Conservation (phyloP, 2,888 invertebrate species). For the Rhogogaster chlorosoma region DNA sequence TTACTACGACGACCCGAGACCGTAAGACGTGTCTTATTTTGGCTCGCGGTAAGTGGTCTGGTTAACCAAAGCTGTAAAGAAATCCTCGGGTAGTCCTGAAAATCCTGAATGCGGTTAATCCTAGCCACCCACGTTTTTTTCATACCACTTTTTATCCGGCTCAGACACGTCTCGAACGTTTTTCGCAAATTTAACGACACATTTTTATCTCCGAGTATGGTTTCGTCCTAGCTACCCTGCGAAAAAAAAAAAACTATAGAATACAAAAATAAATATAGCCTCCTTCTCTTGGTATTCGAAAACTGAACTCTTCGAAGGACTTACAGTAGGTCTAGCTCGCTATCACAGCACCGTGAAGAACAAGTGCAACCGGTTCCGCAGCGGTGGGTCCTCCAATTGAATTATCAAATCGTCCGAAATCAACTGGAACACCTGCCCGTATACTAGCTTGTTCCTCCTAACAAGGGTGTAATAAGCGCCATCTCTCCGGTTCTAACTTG, state of each 20-base stretch:
- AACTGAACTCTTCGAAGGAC: background rate
- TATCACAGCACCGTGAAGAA: constrained; percentile 56
- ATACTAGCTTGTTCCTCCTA: constrained; percentile 62
- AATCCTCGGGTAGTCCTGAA: constrained; percentile 22
- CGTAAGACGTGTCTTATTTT: constrained; percentile 11
- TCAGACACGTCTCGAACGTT: constrained; percentile 36
- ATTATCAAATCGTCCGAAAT: constrained; percentile 72
- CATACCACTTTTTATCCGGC: constrained; percentile 5
- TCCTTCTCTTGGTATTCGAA: background rate
- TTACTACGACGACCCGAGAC: background rate
- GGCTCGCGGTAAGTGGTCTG: constrained; percentile 33
- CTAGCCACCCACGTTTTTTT: constrained; percentile 22
- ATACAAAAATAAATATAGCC: background rate
- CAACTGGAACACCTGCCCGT: constrained; percentile 75
- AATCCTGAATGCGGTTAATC: constrained; percentile 12
- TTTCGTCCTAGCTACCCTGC: background rate
- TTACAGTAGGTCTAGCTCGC: constrained; percentile 27
- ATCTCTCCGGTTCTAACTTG: constrained; percentile 61
- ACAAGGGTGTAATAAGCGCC: constrained; percentile 76
- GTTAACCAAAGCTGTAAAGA: constrained; percentile 36
- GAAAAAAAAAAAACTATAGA: background rate
- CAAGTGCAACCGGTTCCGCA: constrained; percentile 55
- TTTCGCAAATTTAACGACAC: constrained; percentile 33
- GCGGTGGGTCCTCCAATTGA: constrained; percentile 69
- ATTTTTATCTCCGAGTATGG: background rate